Evolutionary conservation across 2,113 vertebrate genomes (phyloP).

Genomic region (Paradisaea rubra): DNA sequence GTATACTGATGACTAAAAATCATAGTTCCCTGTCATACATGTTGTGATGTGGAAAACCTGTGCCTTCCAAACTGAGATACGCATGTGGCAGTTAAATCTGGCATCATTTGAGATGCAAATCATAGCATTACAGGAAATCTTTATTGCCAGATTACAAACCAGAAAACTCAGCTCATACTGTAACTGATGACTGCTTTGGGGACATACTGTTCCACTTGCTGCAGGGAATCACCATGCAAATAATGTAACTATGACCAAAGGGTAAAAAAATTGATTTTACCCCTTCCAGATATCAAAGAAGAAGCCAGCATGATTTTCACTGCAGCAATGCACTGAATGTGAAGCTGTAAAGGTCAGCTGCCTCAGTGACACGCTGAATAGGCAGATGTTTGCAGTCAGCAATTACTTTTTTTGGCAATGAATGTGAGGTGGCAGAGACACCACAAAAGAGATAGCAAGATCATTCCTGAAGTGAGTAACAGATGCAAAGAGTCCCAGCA

Average conservation of each 20-base stretch:
- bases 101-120: background rate
- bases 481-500: background rate
- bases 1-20: background rate
- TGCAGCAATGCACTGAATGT: background rate
- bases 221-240: background rate
- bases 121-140: background rate
- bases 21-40: background rate
- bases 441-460: background rate
- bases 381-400: background rate
- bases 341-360: background rate
- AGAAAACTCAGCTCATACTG: background rate
- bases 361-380: background rate
- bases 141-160: background rate
- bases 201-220: background rate
- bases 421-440: background rate
- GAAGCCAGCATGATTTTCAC: background rate
- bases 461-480: background rate
- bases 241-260: background rate
- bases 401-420: background rate
- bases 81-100: background rate
- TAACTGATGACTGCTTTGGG: background rate
- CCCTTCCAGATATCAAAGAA: conserved; percentile 5
- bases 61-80: background rate
- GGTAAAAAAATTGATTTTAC: background rate
- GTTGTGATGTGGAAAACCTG: background rate